Conservation (phyloP, 2,797 vertebrate genomes). For the Taeniopygia guttata region DNA sequence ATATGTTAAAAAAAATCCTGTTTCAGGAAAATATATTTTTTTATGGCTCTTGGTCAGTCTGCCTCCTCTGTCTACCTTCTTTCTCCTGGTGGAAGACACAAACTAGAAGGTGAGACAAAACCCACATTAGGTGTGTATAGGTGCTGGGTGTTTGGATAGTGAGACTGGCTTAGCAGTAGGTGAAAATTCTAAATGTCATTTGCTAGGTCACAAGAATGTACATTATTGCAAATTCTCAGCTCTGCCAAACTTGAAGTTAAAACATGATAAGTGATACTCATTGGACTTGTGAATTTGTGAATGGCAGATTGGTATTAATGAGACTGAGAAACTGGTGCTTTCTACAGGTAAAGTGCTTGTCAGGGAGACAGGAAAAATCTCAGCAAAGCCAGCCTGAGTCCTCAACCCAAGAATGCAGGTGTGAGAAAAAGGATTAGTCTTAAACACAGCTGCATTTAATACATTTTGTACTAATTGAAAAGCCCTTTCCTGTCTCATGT, state of each 20-base stretch:
- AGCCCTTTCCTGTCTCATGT: not conserved
- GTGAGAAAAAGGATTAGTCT: not conserved
- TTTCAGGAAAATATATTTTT: not conserved
- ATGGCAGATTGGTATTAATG: not conserved
- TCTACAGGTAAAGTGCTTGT: not conserved
- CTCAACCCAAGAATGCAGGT: not conserved
- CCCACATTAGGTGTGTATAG: fast-evolving
- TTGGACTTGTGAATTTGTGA: not conserved
- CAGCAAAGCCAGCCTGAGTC: not conserved
- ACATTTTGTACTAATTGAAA: not conserved
- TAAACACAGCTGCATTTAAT: not conserved
- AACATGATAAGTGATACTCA: not conserved
- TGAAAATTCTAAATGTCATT: not conserved
- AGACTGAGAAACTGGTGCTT: not conserved
- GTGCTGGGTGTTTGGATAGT: not conserved
- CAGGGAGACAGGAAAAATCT: not conserved
- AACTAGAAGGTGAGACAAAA: not conserved
- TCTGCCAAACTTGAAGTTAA: not conserved
- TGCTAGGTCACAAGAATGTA: not conserved
- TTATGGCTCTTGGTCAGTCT: not conserved
- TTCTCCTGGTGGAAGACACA: not conserved
- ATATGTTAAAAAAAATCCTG: not conserved
- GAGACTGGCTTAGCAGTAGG: not conserved
- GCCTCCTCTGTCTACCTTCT: not conserved
- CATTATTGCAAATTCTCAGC: not conserved